Evolutionary conservation across 2,113 vertebrate genomes (phyloP).

Genomic region (Motacilla tschutschensis): DNA sequence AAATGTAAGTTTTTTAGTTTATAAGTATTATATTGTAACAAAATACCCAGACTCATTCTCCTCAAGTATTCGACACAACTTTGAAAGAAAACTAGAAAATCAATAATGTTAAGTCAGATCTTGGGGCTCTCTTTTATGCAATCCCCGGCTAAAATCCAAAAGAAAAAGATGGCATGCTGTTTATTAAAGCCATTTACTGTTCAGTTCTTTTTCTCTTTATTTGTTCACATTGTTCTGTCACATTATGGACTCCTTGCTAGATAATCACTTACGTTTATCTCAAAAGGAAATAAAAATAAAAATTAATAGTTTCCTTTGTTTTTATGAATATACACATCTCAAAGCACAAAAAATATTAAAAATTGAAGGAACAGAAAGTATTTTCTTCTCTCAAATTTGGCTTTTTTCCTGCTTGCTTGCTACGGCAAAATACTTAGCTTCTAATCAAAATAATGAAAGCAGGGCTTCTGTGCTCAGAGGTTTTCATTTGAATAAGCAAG

Average conservation of each 20-base stretch:
- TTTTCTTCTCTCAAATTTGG: not conserved
- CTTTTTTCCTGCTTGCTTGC: not conserved
- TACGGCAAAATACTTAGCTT: not conserved
- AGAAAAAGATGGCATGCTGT: not conserved
- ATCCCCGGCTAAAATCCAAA: not conserved
- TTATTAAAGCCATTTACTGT: not conserved
- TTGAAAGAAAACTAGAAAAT: not conserved
- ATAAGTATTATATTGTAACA: not conserved
- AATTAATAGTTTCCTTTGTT: not conserved
- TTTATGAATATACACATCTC: not conserved
- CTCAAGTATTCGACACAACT: not conserved
- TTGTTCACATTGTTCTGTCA: not conserved
- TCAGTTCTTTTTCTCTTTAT: not conserved
- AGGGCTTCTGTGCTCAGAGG: not conserved
- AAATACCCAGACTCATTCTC: not conserved
- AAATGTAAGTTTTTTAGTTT: accelerated
- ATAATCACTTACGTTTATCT: not conserved
- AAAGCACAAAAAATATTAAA: not conserved
- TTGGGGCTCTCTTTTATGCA: not conserved
- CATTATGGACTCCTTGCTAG: not conserved
- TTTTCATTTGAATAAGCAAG: slow-evolving; percentile 17
- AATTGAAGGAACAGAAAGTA: not conserved
- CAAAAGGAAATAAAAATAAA: not conserved
- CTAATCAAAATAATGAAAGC: slow-evolving; percentile 25
- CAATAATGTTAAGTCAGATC: not conserved